Evolutionary conservation across 37 sponge, comb jelly and placozoan genomes (phyloP).

Genomic region (Diacarnus erythraeanus): DNA sequence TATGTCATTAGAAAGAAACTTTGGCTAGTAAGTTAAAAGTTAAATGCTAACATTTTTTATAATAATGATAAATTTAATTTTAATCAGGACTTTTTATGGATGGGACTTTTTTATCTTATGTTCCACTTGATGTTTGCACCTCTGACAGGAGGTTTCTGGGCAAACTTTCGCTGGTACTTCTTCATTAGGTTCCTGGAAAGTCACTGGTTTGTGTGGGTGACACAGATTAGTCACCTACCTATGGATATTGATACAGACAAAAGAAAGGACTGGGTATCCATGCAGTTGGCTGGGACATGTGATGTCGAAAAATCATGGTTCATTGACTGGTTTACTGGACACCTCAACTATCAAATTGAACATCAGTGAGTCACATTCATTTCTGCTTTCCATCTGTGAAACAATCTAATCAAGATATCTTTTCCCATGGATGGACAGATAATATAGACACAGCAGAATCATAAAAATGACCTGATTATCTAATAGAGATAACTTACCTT

Average conservation of each 20-base stretch:
- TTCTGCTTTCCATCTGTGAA: too few species aligned
- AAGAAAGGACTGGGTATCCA: conserved; percentile 64
- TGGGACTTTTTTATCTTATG: conserved; percentile 34
- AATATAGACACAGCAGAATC: too few species aligned
- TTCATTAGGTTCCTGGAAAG: conserved; percentile 77
- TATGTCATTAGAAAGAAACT: conserved; percentile 42
- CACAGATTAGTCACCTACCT: conserved; percentile 82
- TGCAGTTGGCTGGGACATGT: conserved; percentile 64
- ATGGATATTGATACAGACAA: conserved; percentile 74
- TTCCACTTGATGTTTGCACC: conserved; percentile 55
- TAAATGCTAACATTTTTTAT: too few species aligned
- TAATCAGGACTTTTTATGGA: conserved; percentile 48
- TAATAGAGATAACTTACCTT: too few species aligned
- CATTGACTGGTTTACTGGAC: conserved; percentile 79
- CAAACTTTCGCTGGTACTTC: conserved; percentile 59
- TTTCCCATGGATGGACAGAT: too few species aligned
- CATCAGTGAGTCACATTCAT: conserved; percentile 82
- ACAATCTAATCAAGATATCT: too few species aligned
- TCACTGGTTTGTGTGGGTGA: conserved; percentile 87
- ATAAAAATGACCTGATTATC: too few species aligned
- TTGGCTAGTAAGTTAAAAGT: conserved; percentile 76
- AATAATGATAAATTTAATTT: neutral
- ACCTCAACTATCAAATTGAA: conserved; percentile 84
- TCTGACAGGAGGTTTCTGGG: conserved; percentile 75
- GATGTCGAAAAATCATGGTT: conserved; percentile 56